Base-by-base conservation (phyloP, 2,113 vertebrate genomes). In the Ptyas mucosa region DNA sequence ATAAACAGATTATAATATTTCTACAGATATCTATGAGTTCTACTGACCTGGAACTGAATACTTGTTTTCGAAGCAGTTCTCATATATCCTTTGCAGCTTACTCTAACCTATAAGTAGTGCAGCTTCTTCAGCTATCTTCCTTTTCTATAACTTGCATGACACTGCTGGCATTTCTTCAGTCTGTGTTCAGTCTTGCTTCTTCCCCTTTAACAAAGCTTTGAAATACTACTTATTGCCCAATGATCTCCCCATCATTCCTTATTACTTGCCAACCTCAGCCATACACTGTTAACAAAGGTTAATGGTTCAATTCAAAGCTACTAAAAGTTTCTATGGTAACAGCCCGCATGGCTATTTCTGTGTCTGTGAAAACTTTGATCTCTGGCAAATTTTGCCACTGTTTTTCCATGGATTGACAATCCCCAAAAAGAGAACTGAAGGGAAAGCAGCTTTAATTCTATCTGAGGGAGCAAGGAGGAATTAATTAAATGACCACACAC, bases 341-440 rank as follows among this genome's bases (percentile, higher is more conserved):
- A 94, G 95, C 96, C 95, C 97, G 97, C 96, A 97, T 89, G 96
- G 96, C 95, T 97, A 97, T 97, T 97, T 98, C 98, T 97, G 97
- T 98, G 97, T 97, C 97, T 97, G 95, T 96, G 97, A 96, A 97
- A 98, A 97, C 97, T 98, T 98, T 98, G 97, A 98, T 98, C 97
- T 97, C 96, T 90, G 87, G 94, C 95, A 97, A 95, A 90, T 89
- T 90, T 96, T 95, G 96, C 95, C 97, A 95, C 96, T 95, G 94
- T 96, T 97, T 97, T 91, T 93, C 93, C 29, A 89, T 93, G 96
- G 95, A 90, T 95, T 97, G 96, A 95, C 96, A 96, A 96, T 96
- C 96, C 86, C 21, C 96, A 94, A 92, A 93, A 97, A 93, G 91
- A 96, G 93, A 81, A 52, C 93, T 57, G 34, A 92, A 58, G 94